phyloP scores from a whole-genome alignment of 2,888 invertebrate genomes.

The Chymomyza procnemis region DNA sequence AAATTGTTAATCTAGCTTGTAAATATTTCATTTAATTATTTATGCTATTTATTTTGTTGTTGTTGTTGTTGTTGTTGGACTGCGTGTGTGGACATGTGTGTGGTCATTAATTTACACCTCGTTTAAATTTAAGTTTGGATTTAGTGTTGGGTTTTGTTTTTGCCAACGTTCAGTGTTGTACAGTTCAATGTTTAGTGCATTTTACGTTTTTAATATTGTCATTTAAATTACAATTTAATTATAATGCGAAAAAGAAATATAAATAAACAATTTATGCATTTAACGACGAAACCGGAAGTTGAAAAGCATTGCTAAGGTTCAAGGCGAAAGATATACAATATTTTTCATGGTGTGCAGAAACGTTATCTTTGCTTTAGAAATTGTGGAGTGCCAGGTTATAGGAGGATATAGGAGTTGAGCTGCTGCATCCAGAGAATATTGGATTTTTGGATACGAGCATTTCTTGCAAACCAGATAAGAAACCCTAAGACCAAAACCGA shows the following conservation, averaged over 20 bases:
- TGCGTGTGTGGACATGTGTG: not conserved
- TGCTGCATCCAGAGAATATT: no score
- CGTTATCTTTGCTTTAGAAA: no score
- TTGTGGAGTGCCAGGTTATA: no score
- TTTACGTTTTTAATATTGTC: slow-evolving; percentile 40
- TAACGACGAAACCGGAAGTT: not conserved
- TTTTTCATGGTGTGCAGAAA: no score
- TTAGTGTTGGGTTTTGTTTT: not conserved
- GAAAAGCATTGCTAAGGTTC: no score
- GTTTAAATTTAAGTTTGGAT: not conserved
- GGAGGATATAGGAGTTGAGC: no score
- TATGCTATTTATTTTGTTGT: slow-evolving; percentile 35
- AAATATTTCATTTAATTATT: slow-evolving; percentile 70
- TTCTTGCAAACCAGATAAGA: no score
- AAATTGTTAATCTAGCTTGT: slow-evolving; percentile 69
- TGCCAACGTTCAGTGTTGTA: not conserved
- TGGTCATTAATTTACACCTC: slow-evolving; percentile 2
- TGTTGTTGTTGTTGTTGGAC: not conserved
- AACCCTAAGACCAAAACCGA: no score
- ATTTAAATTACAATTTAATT: slow-evolving; percentile 58
- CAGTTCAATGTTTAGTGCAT: not conserved
- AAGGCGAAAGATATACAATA: no score
- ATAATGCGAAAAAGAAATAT: slow-evolving; percentile 7
- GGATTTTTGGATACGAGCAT: no score
- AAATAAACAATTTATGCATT: not conserved